Conservation (phyloP, 2,797 vertebrate species). For the Spinibarbus caldwelli region DNA sequence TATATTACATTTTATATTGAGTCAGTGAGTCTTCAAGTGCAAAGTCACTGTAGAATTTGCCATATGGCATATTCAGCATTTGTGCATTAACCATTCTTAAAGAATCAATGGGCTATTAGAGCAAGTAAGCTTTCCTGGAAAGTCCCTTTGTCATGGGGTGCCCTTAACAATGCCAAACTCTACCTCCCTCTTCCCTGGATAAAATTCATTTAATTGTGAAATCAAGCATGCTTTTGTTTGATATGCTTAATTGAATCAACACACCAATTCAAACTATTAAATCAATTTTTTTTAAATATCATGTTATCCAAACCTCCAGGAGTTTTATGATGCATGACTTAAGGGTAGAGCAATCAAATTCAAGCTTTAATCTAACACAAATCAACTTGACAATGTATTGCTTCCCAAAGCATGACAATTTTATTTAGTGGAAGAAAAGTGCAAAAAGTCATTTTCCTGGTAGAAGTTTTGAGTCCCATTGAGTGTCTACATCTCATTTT, state of each 20-base stretch:
- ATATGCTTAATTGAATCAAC: conserved; percentile 44
- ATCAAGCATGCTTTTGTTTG: conserved; percentile 42
- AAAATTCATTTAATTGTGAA: conserved; percentile 19
- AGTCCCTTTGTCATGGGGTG: conserved; percentile 48
- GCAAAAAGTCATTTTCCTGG: neutral
- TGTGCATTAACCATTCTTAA: conserved; percentile 35
- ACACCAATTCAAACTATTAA: conserved; percentile 33
- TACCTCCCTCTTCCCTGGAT: conserved; percentile 20
- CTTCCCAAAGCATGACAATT: neutral
- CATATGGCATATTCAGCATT: conserved; percentile 41
- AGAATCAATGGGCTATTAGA: conserved; percentile 41
- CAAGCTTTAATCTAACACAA: neutral
- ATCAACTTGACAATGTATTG: neutral
- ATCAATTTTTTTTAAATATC: neutral
- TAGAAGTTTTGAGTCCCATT: conserved; percentile 13
- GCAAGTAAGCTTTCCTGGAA: conserved; percentile 34
- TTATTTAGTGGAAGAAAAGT: neutral
- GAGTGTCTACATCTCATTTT: conserved; percentile 28
- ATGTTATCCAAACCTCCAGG: neutral
- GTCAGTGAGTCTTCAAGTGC: conserved; percentile 16
- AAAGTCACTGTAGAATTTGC: conserved; percentile 8
- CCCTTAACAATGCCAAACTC: conserved; percentile 34
- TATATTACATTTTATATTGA: conserved; percentile 12
- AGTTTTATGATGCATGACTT: conserved; percentile 20
- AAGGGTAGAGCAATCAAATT: neutral